Percentiles rank a stretch among this genome's conserved stretches.
These are phyloP conservation scores for Alethe castanea DNA, from an alignment of 2,113 vertebrate genomes.

Conservation along the genomic window DNA sequence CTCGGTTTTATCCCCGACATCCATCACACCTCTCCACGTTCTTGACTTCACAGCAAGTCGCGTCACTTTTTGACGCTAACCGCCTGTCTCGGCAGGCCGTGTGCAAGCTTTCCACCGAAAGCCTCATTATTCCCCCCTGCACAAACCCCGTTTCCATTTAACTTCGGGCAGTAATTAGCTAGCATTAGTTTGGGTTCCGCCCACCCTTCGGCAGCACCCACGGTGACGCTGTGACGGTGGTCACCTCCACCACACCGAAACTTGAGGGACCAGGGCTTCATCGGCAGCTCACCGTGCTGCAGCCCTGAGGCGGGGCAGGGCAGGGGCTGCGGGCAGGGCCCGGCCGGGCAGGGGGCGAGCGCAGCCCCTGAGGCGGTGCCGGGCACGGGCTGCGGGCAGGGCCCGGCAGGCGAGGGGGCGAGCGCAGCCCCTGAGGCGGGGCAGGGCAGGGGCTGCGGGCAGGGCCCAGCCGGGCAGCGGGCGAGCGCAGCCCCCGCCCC, in stretches of 20 bases:
- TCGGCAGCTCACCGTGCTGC: neutral
- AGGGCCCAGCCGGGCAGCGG: no score
- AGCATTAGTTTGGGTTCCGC: neutral
- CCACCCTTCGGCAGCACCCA: neutral
- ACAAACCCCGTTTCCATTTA: no score
- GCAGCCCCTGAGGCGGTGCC: no score
- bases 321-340: no score
- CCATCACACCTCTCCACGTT: rapidly evolving
- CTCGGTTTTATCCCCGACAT: rapidly evolving
- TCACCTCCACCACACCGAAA: neutral
- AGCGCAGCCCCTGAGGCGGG: no score
- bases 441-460: no score
- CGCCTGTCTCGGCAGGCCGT: neutral
- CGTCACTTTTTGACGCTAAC: rapidly evolving
- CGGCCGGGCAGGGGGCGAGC: no score
- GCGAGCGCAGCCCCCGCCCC: no score
- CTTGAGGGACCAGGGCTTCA: rapidly evolving
- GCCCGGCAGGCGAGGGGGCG: neutral
- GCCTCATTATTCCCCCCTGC: rapidly evolving
- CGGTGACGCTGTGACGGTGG: rapidly evolving
- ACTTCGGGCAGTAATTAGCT: rapidly evolving
- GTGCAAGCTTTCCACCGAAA: neutral
- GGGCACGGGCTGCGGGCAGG: neutral
- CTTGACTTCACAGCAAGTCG: neutral
- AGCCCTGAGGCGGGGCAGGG: neutral